Evolutionary conservation across 2,888 invertebrate genomes (phyloP).

Genomic region (Noctua fimbriata): DNA sequence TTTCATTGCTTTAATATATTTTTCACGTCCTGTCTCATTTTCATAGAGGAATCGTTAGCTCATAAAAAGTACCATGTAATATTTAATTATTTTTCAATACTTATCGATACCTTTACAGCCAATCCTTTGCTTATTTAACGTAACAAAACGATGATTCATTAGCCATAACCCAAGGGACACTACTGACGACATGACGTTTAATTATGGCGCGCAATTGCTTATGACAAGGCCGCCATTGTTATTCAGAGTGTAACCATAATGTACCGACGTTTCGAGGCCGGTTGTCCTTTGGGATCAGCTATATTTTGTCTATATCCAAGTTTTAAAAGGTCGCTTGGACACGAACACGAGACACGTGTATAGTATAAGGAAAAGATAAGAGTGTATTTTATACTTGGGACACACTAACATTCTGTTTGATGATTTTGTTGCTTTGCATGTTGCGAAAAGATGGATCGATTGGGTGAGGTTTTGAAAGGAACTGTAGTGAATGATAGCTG

Average conservation of each 20-base stretch:
- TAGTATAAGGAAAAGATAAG: not conserved
- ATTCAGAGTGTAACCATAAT: constrained; percentile 57
- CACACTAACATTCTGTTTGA: not conserved
- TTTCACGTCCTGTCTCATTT: not conserved
- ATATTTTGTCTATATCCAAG: constrained; percentile 27
- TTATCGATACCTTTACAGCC: not conserved
- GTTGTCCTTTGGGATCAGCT: constrained; percentile 50
- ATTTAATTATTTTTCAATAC: not conserved
- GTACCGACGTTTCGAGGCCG: constrained; percentile 55
- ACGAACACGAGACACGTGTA: not conserved
- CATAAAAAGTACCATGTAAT: not conserved
- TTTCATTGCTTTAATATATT: not conserved
- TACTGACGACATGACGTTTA: constrained; percentile 38
- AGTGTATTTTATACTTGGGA: not conserved
- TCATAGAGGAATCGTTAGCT: not conserved
- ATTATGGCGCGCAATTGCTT: constrained; percentile 59
- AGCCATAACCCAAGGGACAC: constrained; percentile 48
- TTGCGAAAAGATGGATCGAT: not conserved
- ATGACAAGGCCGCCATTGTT: constrained; percentile 65
- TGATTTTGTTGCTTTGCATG: not conserved
- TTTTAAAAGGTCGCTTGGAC: constrained; percentile 38
- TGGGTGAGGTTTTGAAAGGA: not conserved
- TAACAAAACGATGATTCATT: constrained; percentile 43
- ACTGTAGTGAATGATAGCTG: not conserved
- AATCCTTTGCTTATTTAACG: not conserved